These are phyloP conservation scores for Okapia johnstoni DNA, from an alignment of 2,113 vertebrate genomes.

Conservation along the genomic window DNA sequence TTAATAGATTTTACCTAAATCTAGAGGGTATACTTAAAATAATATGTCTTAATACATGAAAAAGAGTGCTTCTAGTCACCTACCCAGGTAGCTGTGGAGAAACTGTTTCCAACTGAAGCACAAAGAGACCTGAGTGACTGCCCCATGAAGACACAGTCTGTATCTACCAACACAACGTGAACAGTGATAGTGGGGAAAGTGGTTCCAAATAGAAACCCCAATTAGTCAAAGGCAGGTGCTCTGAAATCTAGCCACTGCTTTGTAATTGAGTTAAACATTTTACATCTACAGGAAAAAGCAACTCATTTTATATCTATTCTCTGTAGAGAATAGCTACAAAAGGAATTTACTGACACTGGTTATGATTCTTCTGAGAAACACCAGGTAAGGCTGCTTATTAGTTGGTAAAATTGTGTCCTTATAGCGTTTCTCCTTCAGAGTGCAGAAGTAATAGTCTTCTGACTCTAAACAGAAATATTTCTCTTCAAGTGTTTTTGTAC, in stretches of 20 bases:
- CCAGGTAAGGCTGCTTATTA: neutral
- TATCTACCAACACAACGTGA: neutral
- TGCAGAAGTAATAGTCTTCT: neutral
- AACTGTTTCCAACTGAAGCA: neutral
- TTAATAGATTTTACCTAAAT: neutral
- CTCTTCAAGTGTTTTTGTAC: neutral
- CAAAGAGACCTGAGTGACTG: neutral
- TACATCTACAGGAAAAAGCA: neutral
- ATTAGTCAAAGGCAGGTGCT: neutral
- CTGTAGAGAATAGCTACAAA: neutral
- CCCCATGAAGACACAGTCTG: neutral
- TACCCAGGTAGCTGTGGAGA: neutral
- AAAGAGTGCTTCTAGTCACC: neutral
- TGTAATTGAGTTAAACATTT: neutral
- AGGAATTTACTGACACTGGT: neutral
- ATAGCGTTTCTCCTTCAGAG: neutral
- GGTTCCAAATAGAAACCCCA: neutral
- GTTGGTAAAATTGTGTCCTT: neutral
- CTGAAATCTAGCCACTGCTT: neutral
- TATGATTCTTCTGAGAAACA: slow-evolving; percentile 2
- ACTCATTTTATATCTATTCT: neutral
- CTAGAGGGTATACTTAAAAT: neutral
- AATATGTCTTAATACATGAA: neutral
- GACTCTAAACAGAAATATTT: neutral
- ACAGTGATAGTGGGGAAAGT: neutral